Conservation (phyloP, 1,140 invertebrate species). For the Latrodectus geometricus region DNA sequence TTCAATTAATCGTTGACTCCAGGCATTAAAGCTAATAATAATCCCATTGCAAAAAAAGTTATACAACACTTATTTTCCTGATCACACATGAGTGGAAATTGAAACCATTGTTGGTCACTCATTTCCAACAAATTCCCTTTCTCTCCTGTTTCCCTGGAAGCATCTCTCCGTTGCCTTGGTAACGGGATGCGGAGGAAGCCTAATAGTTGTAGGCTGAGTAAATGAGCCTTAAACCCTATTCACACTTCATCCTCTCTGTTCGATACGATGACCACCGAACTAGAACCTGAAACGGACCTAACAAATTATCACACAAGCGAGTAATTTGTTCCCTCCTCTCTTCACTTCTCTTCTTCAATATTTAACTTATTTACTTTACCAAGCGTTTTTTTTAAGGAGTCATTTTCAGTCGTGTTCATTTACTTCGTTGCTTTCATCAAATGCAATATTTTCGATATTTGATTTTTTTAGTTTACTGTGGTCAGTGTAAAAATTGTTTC, state of each 20-base stretch:
- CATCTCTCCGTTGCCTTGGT: slow-evolving; percentile 39
- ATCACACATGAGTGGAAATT: not conserved
- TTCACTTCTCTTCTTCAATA: not conserved
- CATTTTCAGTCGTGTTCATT: not conserved
- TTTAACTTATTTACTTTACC: slow-evolving; percentile 24
- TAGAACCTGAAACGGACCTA: slow-evolving; percentile 57
- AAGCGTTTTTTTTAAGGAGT: slow-evolving; percentile 6
- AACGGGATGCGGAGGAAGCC: slow-evolving; percentile 48
- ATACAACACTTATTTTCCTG: no score
- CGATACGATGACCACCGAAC: slow-evolving; percentile 45
- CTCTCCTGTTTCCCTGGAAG: slow-evolving; percentile 3
- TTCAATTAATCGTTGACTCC: no score
- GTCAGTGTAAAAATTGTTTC: no score
- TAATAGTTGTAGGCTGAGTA: slow-evolving; percentile 47
- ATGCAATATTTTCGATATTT: no score
- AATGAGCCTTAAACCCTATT: slow-evolving; percentile 61
- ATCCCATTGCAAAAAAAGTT: no score
- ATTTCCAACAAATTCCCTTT: slow-evolving; percentile 25
- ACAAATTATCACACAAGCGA: slow-evolving; percentile 58
- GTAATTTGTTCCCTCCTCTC: slow-evolving; percentile 6
- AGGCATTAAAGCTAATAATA: no score
- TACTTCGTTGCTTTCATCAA: not conserved
- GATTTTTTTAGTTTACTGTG: no score
- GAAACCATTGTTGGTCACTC: not conserved
- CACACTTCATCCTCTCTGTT: slow-evolving; percentile 56